These are phyloP conservation scores for Lophotriccus pileatus DNA, from an alignment of 2,797 vertebrate genomes.

Conservation along the genomic window DNA sequence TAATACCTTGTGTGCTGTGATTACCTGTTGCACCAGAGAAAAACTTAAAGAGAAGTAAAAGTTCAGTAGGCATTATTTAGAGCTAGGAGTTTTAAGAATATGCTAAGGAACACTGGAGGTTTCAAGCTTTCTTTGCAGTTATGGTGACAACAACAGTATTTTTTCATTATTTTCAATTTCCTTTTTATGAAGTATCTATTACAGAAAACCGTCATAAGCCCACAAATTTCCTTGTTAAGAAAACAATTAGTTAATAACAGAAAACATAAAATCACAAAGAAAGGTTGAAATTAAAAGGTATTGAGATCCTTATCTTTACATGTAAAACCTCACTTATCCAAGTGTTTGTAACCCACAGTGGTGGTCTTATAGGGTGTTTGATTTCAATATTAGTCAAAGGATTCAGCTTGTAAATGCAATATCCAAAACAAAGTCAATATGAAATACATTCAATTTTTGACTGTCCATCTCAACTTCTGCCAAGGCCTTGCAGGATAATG, in stretches of 20 bases:
- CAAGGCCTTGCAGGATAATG: neutral
- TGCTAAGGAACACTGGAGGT: neutral
- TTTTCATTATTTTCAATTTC: neutral
- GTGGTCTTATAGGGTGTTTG: neutral
- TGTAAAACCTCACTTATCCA: neutral
- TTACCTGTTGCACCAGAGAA: neutral
- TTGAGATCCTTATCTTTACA: neutral
- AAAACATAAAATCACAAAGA: neutral
- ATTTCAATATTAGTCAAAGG: neutral
- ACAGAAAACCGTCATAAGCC: neutral
- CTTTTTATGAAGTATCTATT: neutral
- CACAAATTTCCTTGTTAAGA: neutral
- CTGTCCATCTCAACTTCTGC: neutral
- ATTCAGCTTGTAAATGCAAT: neutral
- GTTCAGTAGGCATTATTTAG: neutral
- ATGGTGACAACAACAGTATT: neutral
- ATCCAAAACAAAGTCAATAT: neutral
- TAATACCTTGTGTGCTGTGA: neutral
- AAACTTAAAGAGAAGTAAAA: neutral
- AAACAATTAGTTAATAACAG: neutral
- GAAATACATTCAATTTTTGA: neutral
- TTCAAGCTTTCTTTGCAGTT: neutral
- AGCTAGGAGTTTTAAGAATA: neutral
- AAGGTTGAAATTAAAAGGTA: neutral
- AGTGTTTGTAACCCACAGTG: neutral